phyloP scores from a whole-genome alignment of 1,140 invertebrate genomes.

The Zaprionus gabonicus region DNA sequence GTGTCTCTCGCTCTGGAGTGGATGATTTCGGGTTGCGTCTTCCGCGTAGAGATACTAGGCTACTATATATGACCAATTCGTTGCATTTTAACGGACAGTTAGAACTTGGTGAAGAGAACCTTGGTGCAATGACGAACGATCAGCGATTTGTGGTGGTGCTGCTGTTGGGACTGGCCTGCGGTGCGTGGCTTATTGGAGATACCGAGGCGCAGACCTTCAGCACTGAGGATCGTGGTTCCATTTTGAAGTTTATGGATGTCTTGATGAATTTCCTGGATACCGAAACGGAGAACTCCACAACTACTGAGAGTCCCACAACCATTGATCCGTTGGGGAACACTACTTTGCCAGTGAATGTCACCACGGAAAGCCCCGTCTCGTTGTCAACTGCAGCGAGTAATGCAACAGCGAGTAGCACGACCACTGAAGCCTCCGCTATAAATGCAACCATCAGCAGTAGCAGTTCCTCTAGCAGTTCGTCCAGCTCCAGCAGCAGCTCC shows the following conservation, averaged over 20 bases:
- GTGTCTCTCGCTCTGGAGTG: conserved; percentile 5
- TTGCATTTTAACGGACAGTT: conserved; percentile 22
- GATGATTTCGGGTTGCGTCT: conserved; percentile 18
- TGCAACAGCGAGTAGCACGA: conserved; percentile 17
- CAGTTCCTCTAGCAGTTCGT: background rate
- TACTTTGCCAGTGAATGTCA: background rate
- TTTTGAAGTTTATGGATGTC: conserved; percentile 63
- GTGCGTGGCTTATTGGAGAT: background rate
- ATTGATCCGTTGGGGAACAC: conserved; percentile 29
- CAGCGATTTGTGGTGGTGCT: conserved; percentile 41
- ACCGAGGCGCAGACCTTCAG: conserved; percentile 53
- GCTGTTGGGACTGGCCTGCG: conserved; percentile 22
- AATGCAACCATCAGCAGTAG: conserved; percentile 6
- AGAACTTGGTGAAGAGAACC: conserved; percentile 30
- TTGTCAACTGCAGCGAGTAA: conserved; percentile 17
- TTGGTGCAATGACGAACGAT: conserved; percentile 26
- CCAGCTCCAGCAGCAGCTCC: background rate
- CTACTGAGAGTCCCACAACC: conserved; percentile 15
- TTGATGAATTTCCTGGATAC: conserved; percentile 60
- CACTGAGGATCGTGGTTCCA: conserved; percentile 55
- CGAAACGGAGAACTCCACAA: conserved; percentile 44
- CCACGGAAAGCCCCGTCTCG: conserved; percentile 18
- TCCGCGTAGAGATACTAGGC: conserved; percentile 41
- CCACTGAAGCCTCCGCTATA: conserved; percentile 1
- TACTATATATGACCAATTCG: conserved; percentile 37